These are phyloP conservation scores for Paraescarpia echinospica DNA, from an alignment of 1,140 invertebrate genomes.

Conservation along the genomic window DNA sequence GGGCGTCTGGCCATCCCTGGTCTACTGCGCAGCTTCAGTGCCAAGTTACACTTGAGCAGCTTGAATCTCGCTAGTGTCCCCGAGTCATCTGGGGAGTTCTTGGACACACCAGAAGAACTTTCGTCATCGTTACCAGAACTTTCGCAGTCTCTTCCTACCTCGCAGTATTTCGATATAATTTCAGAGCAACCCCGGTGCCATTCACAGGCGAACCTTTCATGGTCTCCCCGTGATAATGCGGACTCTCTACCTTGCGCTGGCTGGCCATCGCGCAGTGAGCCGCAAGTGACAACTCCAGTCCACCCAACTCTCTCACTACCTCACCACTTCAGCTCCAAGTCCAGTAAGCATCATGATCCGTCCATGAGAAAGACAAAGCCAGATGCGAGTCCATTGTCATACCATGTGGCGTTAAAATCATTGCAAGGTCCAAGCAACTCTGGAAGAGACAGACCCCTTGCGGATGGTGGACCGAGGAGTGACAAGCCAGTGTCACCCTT, in stretches of 20 bases:
- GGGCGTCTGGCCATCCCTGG: background rate
- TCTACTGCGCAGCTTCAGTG: background rate
- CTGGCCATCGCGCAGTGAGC: background rate
- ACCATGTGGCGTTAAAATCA: background rate
- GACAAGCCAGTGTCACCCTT: background rate
- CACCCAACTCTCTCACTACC: background rate
- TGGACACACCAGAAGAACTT: background rate
- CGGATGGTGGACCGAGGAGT: background rate
- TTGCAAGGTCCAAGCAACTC: background rate
- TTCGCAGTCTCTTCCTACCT: constrained; percentile 12
- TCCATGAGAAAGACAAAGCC: background rate
- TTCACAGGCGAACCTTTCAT: background rate
- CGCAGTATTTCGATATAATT: background rate
- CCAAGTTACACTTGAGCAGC: constrained; percentile 16
- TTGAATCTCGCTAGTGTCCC: constrained; percentile 17
- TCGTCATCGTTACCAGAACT: constrained; percentile 8
- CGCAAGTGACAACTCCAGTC: background rate
- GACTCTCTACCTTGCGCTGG: background rate
- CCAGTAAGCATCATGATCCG: background rate
- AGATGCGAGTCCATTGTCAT: background rate
- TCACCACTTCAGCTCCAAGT: background rate
- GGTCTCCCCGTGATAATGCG: background rate
- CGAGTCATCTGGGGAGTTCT: constrained; percentile 8
- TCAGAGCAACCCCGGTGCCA: background rate
- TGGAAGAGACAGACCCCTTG: background rate